Percentiles rank a stretch among this genome's conserved stretches.
Conservation (phyloP, 2,113 vertebrate species). For the Spea bombifrons region DNA sequence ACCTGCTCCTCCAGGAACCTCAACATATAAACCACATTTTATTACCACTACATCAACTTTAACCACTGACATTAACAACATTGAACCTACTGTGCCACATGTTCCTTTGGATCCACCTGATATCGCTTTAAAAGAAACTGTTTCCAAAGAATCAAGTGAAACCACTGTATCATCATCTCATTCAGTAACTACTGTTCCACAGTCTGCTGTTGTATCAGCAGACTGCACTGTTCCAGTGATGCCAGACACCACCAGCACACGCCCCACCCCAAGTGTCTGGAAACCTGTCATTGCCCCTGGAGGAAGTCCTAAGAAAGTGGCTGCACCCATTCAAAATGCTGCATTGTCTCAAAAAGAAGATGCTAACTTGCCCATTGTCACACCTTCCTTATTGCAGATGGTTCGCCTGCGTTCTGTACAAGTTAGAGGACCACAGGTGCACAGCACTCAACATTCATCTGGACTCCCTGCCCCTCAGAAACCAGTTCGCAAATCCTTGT, state of each 20-base stretch:
- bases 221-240: slow-evolving; percentile 19
- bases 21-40: slow-evolving; percentile 19
- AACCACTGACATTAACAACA: background rate
- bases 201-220: background rate
- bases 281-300: slow-evolving; percentile 42
- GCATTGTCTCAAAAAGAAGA: slow-evolving; percentile 75
- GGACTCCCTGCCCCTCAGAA: slow-evolving; percentile 73
- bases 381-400: slow-evolving; percentile 91
- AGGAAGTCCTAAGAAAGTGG: slow-evolving; percentile 66
- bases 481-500: slow-evolving; percentile 78
- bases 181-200: background rate
- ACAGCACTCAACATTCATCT: background rate
- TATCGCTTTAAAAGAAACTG: slow-evolving; percentile 3
- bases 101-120: background rate
- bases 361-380: slow-evolving; percentile 83
- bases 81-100: background rate
- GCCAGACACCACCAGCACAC: slow-evolving; percentile 29
- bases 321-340: slow-evolving; percentile 61
- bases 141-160: background rate
- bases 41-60: background rate
- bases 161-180: slow-evolving; percentile 18
- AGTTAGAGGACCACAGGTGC: slow-evolving; percentile 52
- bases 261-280: slow-evolving; percentile 53
- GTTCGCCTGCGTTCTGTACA: slow-evolving; percentile 85
- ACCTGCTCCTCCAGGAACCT: background rate